These are phyloP conservation scores for Phyllopteryx taeniolatus DNA, from an alignment of 2,113 vertebrate species.

Conservation along the genomic window DNA sequence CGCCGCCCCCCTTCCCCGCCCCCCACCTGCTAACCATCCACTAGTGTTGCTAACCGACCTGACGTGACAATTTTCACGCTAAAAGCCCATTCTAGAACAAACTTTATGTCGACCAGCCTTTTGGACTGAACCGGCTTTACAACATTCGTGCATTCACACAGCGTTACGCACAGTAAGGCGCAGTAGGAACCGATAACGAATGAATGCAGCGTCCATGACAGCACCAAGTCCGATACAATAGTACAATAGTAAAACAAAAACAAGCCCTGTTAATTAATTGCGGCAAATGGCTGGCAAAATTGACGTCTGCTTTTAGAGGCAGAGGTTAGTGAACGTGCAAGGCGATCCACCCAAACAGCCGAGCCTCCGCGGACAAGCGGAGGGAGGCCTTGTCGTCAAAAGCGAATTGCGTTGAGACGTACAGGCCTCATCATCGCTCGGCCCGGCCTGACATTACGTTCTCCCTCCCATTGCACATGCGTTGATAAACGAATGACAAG, in stretches of 20 bases:
- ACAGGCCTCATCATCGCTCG: conserved; percentile 51
- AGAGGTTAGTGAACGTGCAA: conserved; percentile 29
- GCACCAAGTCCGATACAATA: not conserved
- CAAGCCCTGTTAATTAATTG: not conserved
- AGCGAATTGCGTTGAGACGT: conserved; percentile 29
- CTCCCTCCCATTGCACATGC: not conserved
- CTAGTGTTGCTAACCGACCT: not conserved
- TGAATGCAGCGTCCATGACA: not conserved
- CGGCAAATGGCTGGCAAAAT: conserved; percentile 25
- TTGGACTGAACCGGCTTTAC: conserved; percentile 27
- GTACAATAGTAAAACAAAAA: conserved; percentile 15
- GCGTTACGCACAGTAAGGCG: not conserved
- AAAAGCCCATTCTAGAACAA: conserved; percentile 6
- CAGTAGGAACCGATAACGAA: not conserved
- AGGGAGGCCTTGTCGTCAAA: conserved; percentile 57
- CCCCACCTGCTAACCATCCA: not conserved
- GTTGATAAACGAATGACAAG: not conserved
- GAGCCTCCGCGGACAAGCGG: conserved; percentile 40
- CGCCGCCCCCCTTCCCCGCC: not conserved
- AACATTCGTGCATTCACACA: conserved; percentile 11
- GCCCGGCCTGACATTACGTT: conserved; percentile 46
- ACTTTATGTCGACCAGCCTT: conserved; percentile 29
- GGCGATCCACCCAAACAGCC: conserved; percentile 61
- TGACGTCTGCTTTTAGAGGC: conserved; percentile 30
- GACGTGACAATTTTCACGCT: not conserved